These are phyloP conservation scores for Strigops habroptila DNA, from an alignment of 2,113 vertebrate species.

Conservation along the genomic window DNA sequence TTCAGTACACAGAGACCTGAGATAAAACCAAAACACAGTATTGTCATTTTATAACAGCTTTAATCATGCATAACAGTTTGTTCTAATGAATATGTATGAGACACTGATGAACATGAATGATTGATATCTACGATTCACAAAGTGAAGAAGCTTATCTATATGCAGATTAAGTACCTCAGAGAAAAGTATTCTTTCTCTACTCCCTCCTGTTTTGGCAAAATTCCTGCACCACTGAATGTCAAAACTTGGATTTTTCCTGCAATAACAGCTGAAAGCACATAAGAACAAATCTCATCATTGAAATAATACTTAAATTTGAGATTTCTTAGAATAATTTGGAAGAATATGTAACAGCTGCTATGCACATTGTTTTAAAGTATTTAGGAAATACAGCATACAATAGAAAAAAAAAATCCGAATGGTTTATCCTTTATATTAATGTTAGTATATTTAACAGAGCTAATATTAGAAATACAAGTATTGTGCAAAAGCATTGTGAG, in stretches of 20 bases:
- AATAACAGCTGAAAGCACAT: neutral
- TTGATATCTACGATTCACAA: constrained; percentile 41
- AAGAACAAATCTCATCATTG: neutral
- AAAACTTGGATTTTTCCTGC: neutral
- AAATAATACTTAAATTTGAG: neutral
- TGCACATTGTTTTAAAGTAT: neutral
- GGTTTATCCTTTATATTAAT: neutral
- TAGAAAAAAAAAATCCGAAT: neutral
- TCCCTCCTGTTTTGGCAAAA: constrained; percentile 10
- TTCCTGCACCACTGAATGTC: neutral
- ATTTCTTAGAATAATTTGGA: neutral
- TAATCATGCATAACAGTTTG: constrained; percentile 5
- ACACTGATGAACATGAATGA: constrained; percentile 52
- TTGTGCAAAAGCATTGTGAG: neutral
- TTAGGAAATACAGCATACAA: neutral
- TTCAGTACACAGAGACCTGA: constrained; percentile 18
- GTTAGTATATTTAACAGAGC: neutral
- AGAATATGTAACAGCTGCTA: neutral
- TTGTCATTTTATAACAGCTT: constrained; percentile 20
- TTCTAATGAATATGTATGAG: constrained; percentile 54
- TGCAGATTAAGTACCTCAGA: constrained; percentile 50
- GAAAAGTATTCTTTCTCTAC: constrained; percentile 5
- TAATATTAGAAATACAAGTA: neutral
- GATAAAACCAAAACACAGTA: constrained; percentile 6
- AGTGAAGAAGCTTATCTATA: constrained; percentile 43